Evolutionary conservation across 1,140 invertebrate genomes (phyloP).

Genomic region (Saccostrea cuccullata): DNA sequence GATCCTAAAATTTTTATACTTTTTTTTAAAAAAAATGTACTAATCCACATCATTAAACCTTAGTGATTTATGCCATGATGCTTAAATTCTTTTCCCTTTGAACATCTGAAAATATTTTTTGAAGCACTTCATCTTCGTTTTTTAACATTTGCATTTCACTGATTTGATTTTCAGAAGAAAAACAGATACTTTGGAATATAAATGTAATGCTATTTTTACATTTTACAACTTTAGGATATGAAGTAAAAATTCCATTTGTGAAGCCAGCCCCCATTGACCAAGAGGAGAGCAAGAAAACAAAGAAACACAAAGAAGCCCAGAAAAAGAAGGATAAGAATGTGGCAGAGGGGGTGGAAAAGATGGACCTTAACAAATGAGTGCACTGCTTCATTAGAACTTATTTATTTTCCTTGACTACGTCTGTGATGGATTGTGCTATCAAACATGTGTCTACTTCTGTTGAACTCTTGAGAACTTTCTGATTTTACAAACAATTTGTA

Average conservation of each 20-base stretch:
- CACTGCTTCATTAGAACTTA: not conserved
- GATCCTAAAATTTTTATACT: too few species aligned
- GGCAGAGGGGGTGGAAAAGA: slow-evolving; percentile 55
- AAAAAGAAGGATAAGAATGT: slow-evolving; percentile 57
- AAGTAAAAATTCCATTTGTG: slow-evolving; percentile 95
- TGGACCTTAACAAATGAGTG: slow-evolving; percentile 52
- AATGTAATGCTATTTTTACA: too few species aligned
- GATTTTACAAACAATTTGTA: not conserved
- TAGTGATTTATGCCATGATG: too few species aligned
- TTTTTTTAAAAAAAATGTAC: too few species aligned
- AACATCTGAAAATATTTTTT: too few species aligned
- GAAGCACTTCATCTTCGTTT: too few species aligned
- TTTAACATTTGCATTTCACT: too few species aligned
- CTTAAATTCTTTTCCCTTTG: too few species aligned
- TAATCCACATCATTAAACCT: too few species aligned
- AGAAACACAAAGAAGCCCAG: slow-evolving; percentile 69
- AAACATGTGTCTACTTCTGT: not conserved
- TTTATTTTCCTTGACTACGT: slow-evolving; percentile 12
- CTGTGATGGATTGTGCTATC: slow-evolving; percentile 21
- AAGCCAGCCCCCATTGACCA: slow-evolving; percentile 98
- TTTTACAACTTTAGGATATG: slow-evolving; percentile 78
- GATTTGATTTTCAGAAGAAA: too few species aligned
- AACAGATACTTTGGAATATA: too few species aligned
- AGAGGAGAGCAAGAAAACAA: slow-evolving; percentile 87
- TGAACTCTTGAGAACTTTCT: not conserved